Conservation (phyloP, 2,888 invertebrate species). For the Willowsia nigromaculata region DNA sequence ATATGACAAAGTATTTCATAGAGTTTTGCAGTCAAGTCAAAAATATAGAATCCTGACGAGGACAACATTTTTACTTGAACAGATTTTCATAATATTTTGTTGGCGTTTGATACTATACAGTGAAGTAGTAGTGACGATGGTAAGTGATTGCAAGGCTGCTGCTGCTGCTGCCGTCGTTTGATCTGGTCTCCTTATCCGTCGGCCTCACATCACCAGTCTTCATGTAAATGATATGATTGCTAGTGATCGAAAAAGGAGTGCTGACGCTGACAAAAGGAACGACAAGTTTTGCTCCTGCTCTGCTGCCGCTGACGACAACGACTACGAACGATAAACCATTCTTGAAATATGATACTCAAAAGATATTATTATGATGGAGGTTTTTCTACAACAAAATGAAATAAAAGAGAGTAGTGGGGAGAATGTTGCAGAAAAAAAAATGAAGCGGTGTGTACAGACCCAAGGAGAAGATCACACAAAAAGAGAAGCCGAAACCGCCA, state of each 20-base stretch:
- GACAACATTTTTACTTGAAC: background rate
- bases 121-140: background rate
- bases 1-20: background rate
- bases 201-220: background rate
- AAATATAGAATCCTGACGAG: background rate
- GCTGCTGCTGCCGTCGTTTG: background rate
- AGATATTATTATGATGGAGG: background rate
- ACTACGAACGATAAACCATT: background rate
- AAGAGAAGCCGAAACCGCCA: background rate
- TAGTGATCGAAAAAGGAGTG: conserved; percentile 30
- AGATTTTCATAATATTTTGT: background rate
- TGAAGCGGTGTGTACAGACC: too few species aligned
- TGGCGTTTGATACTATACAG: background rate
- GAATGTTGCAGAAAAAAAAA: background rate
- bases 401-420: background rate
- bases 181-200: background rate
- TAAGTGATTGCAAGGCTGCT: background rate
- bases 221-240: conserved; percentile 15
- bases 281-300: background rate
- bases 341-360: background rate
- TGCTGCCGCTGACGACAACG: background rate
- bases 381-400: background rate
- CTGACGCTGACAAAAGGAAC: background rate
- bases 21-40: background rate
- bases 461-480: background rate